Base-by-base conservation (phyloP, 2,113 vertebrate genomes). In the Archocentrus centrarchus region DNA sequence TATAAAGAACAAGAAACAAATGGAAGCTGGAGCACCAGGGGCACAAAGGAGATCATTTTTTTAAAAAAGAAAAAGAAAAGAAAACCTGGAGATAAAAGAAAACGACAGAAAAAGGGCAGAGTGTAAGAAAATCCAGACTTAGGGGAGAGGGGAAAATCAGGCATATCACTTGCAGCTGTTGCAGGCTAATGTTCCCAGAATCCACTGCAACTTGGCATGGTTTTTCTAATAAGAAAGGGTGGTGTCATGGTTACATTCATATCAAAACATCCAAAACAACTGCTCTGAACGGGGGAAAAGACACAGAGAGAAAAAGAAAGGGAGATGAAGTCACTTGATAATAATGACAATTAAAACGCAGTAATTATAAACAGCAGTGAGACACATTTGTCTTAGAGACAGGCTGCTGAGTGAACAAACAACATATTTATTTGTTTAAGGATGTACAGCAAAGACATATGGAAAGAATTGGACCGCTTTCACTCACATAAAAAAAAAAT, bases 131-230 rank as follows among this genome's bases (percentile, higher is more conserved):
- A 94, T 88, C 86, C 81, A 89, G 85, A 84, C 86, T 62, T 81
- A 89, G 85, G 60, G 76, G 57, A 84, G 83, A 76, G 80, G 77
- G 75, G 44, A 80, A 86, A 88, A 80, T 89, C 81, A 85, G 77
- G 82, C 86, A 90, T 94, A 95, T 95, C 94, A 93, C 88, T 94
- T 93, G 93, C 93, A 95, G 94, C 94, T 95, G 94, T 94, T 93
- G 86, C 86, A 91, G 80, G 79, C 92, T 88, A 85, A 35, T 68
- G 79, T 82, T 94, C 94, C 94, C 93, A 95, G 82, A 92, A 94
- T 94, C 79, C 93, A 87, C 79, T 92, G 94, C 93, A 84, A 89
- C 91, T 93, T 93, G 91, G 91, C 89, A 91, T 7, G 18, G 75
- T 70, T 88, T 87, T 90, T 89, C 81, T 90, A 91, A 93, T 91